Evolutionary conservation across 2,888 invertebrate species (phyloP).

Genomic region (Entomobrya multifasciata): DNA sequence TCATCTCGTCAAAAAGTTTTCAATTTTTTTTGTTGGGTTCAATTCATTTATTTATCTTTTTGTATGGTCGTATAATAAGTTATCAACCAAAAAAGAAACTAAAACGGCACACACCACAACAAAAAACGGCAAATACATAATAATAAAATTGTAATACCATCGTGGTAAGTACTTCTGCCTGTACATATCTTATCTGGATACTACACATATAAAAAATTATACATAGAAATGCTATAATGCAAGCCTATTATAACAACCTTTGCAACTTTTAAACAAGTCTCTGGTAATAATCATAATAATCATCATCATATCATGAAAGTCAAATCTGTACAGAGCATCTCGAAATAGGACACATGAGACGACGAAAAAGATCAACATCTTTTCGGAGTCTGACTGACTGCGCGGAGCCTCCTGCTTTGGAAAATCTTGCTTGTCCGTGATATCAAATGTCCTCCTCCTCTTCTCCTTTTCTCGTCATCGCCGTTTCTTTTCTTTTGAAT

Average conservation of each 20-base stretch:
- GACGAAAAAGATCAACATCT: slow-evolving; percentile 25
- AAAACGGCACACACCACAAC: slow-evolving; percentile 38
- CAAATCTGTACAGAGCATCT: slow-evolving; percentile 47
- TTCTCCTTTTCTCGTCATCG: slow-evolving; percentile 20
- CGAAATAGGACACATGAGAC: slow-evolving; percentile 67
- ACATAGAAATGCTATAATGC: too few species aligned
- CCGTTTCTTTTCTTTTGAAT: slow-evolving; percentile 44
- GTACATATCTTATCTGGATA: neutral
- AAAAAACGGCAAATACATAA: slow-evolving; percentile 25
- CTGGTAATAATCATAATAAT: slow-evolving; percentile 37
- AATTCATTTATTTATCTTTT: slow-evolving; percentile 42
- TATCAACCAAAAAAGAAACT: slow-evolving; percentile 21
- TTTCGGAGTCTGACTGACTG: too few species aligned
- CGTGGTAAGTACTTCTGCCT: neutral
- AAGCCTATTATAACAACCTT: slow-evolving; percentile 2
- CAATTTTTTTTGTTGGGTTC: neutral
- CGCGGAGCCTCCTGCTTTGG: slow-evolving; percentile 57
- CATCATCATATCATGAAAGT: slow-evolving; percentile 49
- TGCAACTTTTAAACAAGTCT: slow-evolving; percentile 56
- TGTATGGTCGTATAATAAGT: slow-evolving; percentile 45
- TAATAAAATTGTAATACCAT: slow-evolving; percentile 16
- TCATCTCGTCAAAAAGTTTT: slow-evolving; percentile 21
- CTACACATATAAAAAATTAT: neutral
- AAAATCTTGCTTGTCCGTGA: slow-evolving; percentile 64
- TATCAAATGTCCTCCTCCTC: slow-evolving; percentile 75